Conservation (phyloP, 2,113 vertebrate species). For the Colaptes auratus region DNA sequence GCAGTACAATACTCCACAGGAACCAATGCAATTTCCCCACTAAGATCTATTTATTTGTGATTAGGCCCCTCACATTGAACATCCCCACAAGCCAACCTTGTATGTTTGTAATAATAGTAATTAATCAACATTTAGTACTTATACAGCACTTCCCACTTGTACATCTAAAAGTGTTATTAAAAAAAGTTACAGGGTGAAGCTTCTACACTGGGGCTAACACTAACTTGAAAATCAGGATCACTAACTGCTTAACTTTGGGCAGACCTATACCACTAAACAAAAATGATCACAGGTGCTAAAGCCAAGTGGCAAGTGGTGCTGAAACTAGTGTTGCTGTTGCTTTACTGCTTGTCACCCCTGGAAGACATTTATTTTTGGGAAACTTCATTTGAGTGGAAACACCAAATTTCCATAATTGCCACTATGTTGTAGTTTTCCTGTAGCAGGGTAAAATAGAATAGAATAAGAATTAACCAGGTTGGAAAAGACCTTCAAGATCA, state of each 20-base stretch:
- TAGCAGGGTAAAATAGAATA: too few relatives aligned
- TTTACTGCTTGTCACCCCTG: fast-evolving
- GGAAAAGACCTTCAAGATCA: too few relatives aligned
- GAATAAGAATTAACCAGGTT: too few relatives aligned
- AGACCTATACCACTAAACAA: background rate
- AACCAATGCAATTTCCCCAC: background rate
- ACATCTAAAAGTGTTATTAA: background rate
- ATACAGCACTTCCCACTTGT: background rate
- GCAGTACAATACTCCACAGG: background rate
- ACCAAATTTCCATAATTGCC: too few relatives aligned
- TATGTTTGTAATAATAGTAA: background rate
- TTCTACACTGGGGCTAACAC: background rate
- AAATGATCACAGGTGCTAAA: background rate
- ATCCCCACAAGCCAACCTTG: background rate
- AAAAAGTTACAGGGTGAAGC: background rate
- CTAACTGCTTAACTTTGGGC: background rate
- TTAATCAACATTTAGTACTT: background rate
- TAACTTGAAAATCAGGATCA: background rate
- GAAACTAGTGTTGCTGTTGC: background rate
- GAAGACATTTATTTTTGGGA: background rate
- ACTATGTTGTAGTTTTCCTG: too few relatives aligned
- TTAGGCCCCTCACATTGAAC: background rate
- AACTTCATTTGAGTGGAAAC: fast-evolving
- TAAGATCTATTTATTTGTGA: background rate
- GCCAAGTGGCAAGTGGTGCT: background rate